Evolutionary conservation across 2,797 vertebrate species (phyloP), one percentile per base, ranked within the genome.

Genomic region (Rhinella marina): DNA sequence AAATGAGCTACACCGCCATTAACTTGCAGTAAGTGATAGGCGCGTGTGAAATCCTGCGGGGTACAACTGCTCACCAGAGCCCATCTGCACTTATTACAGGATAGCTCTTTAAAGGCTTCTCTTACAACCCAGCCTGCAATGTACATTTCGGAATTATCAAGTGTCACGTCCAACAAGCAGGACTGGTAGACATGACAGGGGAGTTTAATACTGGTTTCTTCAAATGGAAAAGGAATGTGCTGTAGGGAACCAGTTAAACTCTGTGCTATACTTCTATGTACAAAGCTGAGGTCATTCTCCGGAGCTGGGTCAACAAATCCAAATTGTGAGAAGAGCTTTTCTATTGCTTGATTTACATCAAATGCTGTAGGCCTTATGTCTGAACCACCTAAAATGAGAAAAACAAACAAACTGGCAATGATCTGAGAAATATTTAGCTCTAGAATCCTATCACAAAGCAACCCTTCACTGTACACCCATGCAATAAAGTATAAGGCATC

Each of bases 121-220:
- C 81, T 78, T 21, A 89, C 88, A 73, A 89, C 81, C 81, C 88
- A 89, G 54, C 88, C 88, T 41, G 88, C 75, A 62, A 89, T 87
- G 23, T 86, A 89, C 85, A 83, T 80, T 50, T 64, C 64, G 48
- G 88, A 56, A 64, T 87, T 73, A 19, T 84, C 25, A 62, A 83
- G 27, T 14, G 50, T 68, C 21, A 21, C 23, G 1, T 72, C 32
- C 54, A 89, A 70, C 14, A 80, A 16, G 23, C 19, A 19, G 7
- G 88, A 89, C 21, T 75, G 57, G 52, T 86, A 86, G 61, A 73
- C 7, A 79, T 86, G 81, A 70, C 77, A 66, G 6, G 64, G 66
- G n/a, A 73, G 81, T 66, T 12, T 54, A 68, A 89, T 77, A 70
- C 62, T 62, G 9, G 77, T 70, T 32, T 89, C 85, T 59, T 25